These are phyloP conservation scores for Dryobota labecula DNA, from an alignment of 2,888 invertebrate genomes.

Conservation along the genomic window DNA sequence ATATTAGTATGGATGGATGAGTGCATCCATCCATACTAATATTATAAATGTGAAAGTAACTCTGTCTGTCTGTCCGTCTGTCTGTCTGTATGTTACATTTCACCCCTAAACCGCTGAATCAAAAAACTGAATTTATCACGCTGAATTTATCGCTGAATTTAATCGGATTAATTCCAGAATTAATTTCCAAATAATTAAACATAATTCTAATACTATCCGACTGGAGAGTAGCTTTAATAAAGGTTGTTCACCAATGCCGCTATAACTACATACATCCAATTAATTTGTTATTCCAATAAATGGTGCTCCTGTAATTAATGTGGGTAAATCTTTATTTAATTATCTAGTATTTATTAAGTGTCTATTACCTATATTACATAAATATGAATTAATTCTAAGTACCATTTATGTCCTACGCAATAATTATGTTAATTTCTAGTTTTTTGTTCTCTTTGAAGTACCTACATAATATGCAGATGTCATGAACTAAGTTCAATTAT, in stretches of 20 bases:
- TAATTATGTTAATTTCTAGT: background rate
- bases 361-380: background rate
- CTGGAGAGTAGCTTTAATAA: conserved; percentile 1
- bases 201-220: conserved; percentile 14
- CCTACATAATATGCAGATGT: background rate
- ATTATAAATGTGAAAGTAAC: too few species aligned
- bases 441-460: background rate
- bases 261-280: conserved; percentile 24
- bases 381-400: background rate
- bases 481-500: background rate
- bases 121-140: too few species aligned
- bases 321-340: background rate
- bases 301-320: conserved; percentile 5
- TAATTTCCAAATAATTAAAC: background rate
- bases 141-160: too few species aligned
- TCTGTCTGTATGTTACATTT: too few species aligned
- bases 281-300: conserved; percentile 28
- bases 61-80: too few species aligned
- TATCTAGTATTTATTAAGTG: background rate
- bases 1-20: too few species aligned
- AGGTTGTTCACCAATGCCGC: conserved; percentile 4
- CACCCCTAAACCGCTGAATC: too few species aligned
- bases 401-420: background rate
- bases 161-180: conserved; percentile 11
- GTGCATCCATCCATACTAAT: too few species aligned